Conservation (phyloP, 37 sponge, comb jelly and placozoan genomes). For the Dysidea cf. avara region DNA sequence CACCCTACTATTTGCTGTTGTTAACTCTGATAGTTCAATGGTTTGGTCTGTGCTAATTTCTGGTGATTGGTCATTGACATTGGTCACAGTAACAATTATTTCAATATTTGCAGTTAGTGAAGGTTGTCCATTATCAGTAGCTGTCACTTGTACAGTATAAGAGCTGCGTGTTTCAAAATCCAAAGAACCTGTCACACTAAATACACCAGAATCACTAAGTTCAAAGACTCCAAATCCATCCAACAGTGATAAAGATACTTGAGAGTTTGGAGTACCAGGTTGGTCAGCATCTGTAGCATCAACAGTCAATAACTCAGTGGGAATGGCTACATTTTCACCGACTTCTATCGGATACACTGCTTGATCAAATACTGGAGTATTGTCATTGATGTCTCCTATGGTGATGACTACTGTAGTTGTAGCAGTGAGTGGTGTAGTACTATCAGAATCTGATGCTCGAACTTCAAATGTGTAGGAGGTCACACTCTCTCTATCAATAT, state of each 20-base stretch:
- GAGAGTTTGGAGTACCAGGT: background rate
- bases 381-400: constrained; percentile 70
- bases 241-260: background rate
- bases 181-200: constrained; percentile 10
- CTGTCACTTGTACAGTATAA: constrained; percentile 46
- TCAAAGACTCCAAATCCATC: constrained; percentile 13
- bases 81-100: constrained; percentile 38
- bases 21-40: too few relatives aligned
- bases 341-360: constrained; percentile 18
- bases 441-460: constrained; percentile 35
- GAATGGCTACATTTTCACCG: constrained; percentile 13
- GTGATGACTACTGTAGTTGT: constrained; percentile 40
- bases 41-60: constrained; percentile 7
- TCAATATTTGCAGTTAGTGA: constrained; percentile 38
- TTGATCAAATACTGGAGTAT: constrained; percentile 50
- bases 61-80: constrained; percentile 72
- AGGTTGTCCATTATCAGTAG: constrained; percentile 61
- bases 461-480: constrained; percentile 54
- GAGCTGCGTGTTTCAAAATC: constrained; percentile 45
- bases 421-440: constrained; percentile 8
- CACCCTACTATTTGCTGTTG: too few relatives aligned
- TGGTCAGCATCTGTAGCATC: constrained; percentile 49
- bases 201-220: constrained; percentile 27
- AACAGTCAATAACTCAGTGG: constrained; percentile 16
- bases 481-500: constrained; percentile 48